These are phyloP conservation scores for Tachycineta bicolor DNA, from an alignment of 2,113 vertebrate genomes.

Conservation along the genomic window DNA sequence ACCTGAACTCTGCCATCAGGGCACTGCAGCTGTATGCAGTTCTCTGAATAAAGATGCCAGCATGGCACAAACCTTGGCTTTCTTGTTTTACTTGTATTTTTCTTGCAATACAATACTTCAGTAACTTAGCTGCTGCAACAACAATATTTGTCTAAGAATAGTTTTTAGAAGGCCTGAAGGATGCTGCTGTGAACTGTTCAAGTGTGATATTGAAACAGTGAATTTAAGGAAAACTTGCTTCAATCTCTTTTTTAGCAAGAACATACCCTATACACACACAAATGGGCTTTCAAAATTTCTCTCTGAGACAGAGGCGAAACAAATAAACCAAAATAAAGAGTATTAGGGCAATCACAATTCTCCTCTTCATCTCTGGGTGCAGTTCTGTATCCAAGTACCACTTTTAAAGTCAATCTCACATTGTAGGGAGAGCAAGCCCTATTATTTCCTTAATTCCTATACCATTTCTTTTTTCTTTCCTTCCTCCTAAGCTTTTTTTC, in stretches of 20 bases:
- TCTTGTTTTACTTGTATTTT: neutral
- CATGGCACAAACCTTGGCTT: neutral
- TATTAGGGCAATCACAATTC: neutral
- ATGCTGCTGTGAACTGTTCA: constrained; percentile 56
- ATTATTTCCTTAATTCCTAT: neutral
- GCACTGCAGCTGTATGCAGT: neutral
- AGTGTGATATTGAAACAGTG: constrained; percentile 47
- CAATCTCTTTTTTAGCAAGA: constrained; percentile 36
- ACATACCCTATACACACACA: neutral
- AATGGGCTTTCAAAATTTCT: neutral
- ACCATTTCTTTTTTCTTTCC: neutral
- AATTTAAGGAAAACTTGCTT: constrained; percentile 36
- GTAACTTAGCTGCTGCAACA: neutral
- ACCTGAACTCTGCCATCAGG: neutral
- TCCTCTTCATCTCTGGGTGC: neutral
- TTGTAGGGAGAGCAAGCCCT: neutral
- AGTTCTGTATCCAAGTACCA: neutral
- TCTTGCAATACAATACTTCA: constrained; percentile 6
- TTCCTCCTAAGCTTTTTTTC: neutral
- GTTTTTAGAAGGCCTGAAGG: constrained; percentile 46
- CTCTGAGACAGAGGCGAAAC: neutral
- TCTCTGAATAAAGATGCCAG: neutral
- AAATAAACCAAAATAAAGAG: neutral
- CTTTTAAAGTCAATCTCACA: neutral
- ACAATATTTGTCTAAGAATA: constrained; percentile 27